Base-by-base conservation (phyloP, 2,888 invertebrate genomes). In the Heliconius ismenius region DNA sequence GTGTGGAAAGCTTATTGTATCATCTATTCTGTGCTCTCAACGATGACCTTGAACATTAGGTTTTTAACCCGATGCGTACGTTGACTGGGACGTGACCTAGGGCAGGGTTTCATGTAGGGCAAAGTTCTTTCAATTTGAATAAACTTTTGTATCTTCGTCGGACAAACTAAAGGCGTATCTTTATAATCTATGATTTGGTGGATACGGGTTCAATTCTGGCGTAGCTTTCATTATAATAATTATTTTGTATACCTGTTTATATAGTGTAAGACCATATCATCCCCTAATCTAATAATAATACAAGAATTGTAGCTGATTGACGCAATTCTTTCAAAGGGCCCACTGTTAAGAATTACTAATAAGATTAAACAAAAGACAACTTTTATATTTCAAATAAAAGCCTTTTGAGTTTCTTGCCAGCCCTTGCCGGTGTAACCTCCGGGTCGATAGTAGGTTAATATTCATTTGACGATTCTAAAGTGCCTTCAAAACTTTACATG, bases 11-110 rank as follows among this genome's bases (percentile, higher is more conserved):
- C 13, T 26, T 26, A 13, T 26, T 11, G n/a, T 65, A 36, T 65
- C 28, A 26, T 69, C 28, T 69, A 10, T 49, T 49, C 21, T 49
- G 54, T 10, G 10, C 69, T 73, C 15, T 11, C 36, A 26, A 39
- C 36, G 32, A n/a, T 36, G 68, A 77, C 75, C 75, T 77, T 77
- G 63, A 65, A 18, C 10, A 21, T 26, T 62, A 43, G 77, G 74
- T 77, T 72, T 58, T 72, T 75, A 43, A 72, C 77, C 75, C 75
- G 43, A 28, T 21, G 7, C 24, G 75, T 72, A 43, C 75, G 62
- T 65, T 24, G 74, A 63, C 63, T 63, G 62, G 73, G 72, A 60
- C 72, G 26, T 74, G 77, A 77, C 77, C 74, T 77, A 74, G 77
- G 67, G 67, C 58, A 36, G 60, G 72, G 24, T 39, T 4, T 36